Conservation (phyloP, 2,888 invertebrate species). For the Callyntrura sp. region DNA sequence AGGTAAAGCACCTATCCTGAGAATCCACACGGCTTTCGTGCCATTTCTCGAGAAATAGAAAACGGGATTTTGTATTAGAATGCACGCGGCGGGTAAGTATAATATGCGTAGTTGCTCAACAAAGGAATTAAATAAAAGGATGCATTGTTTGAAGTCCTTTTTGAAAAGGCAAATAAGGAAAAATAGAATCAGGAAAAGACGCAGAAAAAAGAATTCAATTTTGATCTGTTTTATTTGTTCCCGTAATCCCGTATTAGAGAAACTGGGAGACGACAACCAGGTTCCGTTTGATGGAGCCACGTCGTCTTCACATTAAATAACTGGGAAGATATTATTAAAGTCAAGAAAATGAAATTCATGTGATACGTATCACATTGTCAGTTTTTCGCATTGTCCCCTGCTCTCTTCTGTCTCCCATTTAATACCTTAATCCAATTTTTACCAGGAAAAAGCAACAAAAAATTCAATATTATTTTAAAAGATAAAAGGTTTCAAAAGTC, state of each 20-base stretch:
- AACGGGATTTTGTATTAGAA: background rate
- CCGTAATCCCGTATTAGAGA: constrained; percentile 11
- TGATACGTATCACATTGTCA: constrained; percentile 17
- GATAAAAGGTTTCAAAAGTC: background rate
- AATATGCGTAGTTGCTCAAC: background rate
- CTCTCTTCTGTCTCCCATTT: background rate
- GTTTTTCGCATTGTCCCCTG: background rate
- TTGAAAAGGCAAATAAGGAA: background rate
- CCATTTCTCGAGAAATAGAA: constrained; percentile 9
- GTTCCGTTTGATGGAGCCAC: constrained; percentile 17
- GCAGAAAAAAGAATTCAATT: constrained; percentile 45
- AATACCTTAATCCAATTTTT: background rate
- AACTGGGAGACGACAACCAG: constrained; percentile 5
- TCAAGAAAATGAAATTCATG: constrained; percentile 29
- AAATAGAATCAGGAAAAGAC: background rate
- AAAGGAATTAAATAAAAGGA: constrained; percentile 42
- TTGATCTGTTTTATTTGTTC: constrained; percentile 48
- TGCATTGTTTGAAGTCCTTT: constrained; percentile 36
- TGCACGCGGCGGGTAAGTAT: too few species aligned
- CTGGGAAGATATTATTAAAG: too few species aligned
- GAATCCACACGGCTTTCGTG: constrained; percentile 11
- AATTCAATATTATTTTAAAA: constrained; percentile 20
- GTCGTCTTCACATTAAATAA: constrained; percentile 28
- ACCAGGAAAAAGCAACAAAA: constrained; percentile 18
- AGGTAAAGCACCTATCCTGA: constrained; percentile 6